phyloP scores from a whole-genome alignment of 2,888 invertebrate genomes.

The Maniola hyperantus region DNA sequence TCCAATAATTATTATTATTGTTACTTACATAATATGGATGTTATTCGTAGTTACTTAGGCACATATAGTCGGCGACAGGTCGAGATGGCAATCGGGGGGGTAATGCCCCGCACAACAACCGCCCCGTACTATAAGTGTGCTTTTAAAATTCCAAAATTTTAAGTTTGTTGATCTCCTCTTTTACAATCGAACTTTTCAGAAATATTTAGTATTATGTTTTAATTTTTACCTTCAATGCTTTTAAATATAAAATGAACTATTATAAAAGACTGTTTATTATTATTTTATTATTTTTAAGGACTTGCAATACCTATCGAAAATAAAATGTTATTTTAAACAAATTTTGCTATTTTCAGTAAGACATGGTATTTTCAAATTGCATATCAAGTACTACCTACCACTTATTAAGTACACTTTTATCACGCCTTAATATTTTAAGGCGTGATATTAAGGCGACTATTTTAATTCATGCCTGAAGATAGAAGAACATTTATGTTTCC shows the following conservation, averaged over 20 bases:
- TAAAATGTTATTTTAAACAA: not conserved
- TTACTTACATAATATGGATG: not conserved
- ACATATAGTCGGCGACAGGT: too few species aligned
- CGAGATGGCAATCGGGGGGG: too few species aligned
- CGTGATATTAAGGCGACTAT: too few species aligned
- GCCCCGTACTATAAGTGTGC: too few species aligned
- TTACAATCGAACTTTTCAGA: not conserved
- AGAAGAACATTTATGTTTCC: conserved; percentile 8
- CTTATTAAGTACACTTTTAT: too few species aligned
- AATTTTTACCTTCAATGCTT: not conserved
- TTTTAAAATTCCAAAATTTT: not conserved
- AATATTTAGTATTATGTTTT: not conserved
- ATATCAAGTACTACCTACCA: too few species aligned
- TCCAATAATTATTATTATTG: not conserved
- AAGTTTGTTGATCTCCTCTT: conserved; percentile 7
- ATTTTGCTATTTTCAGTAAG: not conserved
- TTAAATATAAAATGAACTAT: conserved; percentile 7
- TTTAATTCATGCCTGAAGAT: not conserved
- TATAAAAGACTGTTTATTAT: conserved; percentile 8
- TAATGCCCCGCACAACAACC: too few species aligned
- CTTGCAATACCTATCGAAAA: not conserved
- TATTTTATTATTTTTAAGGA: conserved; percentile 6
- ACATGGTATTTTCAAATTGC: not conserved
- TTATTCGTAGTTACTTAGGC: too few species aligned
- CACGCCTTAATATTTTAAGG: not conserved